A percentile compares a stretch with the other conserved stretches of the same genome.
phyloP scores from a whole-genome alignment of 2,888 invertebrate species.

The Odontocolon sp. region DNA sequence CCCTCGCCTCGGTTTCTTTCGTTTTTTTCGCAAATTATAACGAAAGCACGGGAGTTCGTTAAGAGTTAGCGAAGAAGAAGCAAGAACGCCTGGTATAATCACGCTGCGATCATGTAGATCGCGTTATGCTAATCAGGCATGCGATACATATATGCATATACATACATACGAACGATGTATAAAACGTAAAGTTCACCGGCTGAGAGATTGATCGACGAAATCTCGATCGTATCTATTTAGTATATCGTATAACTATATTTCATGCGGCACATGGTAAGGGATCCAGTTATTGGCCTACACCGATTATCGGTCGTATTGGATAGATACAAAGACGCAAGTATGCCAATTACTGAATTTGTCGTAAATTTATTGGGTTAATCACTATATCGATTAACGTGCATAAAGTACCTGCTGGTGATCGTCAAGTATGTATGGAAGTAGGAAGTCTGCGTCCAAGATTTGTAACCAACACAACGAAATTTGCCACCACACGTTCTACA shows the following conservation, averaged over 20 bases:
- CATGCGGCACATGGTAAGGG: no score
- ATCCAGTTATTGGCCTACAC: slow-evolving; percentile 30
- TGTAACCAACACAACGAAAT: slow-evolving; percentile 11
- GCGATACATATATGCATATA: neutral
- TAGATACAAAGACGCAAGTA: no score
- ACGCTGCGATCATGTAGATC: slow-evolving; percentile 41
- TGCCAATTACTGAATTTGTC: no score
- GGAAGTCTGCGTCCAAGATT: slow-evolving; percentile 42
- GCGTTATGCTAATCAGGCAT: slow-evolving; percentile 55
- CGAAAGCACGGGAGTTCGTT: slow-evolving; percentile 45
- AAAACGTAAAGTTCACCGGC: slow-evolving; percentile 30
- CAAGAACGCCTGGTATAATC: slow-evolving; percentile 27
- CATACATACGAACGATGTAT: slow-evolving; percentile 23
- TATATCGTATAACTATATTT: slow-evolving; percentile 25
- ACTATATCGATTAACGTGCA: no score
- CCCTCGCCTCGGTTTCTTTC: slow-evolving; percentile 29
- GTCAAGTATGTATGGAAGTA: slow-evolving; percentile 36
- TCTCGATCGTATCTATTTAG: slow-evolving; percentile 51
- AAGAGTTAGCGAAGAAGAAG: slow-evolving; percentile 28
- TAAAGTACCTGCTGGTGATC: slow-evolving; percentile 46
- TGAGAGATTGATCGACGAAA: slow-evolving; percentile 54
- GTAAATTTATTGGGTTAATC: no score
- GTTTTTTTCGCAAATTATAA: slow-evolving; percentile 35
- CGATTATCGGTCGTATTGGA: no score
- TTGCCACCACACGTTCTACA: neutral